Evolutionary conservation across 2,797 vertebrate species (phyloP).

Genomic region (Miopithecus talapoin): DNA sequence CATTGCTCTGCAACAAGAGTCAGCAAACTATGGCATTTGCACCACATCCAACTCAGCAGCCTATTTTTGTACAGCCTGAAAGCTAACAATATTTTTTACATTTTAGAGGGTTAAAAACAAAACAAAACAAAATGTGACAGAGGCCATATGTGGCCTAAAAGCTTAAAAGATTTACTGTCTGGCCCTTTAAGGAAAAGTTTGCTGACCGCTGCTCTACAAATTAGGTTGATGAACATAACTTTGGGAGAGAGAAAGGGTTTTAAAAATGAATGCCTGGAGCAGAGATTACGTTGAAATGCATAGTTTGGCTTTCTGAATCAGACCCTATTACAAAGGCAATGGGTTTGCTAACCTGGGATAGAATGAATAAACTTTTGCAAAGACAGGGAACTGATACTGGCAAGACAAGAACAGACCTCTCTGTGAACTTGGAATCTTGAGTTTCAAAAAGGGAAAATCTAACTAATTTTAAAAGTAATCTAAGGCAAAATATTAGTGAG

Average conservation of each 20-base stretch:
- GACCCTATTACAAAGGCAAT: background rate
- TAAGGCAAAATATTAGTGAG: background rate
- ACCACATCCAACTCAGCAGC: background rate
- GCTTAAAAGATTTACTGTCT: background rate
- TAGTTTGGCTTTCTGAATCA: background rate
- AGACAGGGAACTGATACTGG: background rate
- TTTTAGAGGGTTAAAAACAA: background rate
- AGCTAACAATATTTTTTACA: background rate
- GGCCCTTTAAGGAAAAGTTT: background rate
- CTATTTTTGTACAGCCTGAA: background rate
- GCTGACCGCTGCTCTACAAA: background rate
- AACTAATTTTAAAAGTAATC: background rate
- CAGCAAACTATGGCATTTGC: background rate
- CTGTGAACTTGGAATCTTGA: background rate
- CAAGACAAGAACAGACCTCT: background rate
- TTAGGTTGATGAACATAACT: background rate
- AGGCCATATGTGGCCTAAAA: background rate
- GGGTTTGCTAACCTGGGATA: background rate
- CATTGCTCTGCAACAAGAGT: background rate
- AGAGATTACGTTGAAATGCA: background rate
- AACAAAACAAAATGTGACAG: background rate
- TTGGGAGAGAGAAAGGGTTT: background rate
- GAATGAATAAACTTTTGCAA: background rate
- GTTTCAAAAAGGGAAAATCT: constrained; percentile 18
- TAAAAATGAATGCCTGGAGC: background rate